Evolutionary conservation across 2,797 vertebrate genomes (phyloP).

Genomic region (Ptychadena robeensis): DNA sequence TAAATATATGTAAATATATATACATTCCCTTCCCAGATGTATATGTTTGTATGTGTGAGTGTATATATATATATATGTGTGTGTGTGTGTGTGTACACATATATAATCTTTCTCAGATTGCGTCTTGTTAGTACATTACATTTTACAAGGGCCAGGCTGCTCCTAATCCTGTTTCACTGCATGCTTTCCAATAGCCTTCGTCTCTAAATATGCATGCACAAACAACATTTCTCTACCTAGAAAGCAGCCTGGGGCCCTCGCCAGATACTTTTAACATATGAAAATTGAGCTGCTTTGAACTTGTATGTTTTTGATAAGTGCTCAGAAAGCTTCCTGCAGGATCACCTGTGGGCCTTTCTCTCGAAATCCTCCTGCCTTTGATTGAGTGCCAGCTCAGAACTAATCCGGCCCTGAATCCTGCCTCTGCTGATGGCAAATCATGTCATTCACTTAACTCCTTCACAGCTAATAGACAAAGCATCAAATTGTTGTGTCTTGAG

Average conservation of each 20-base stretch:
- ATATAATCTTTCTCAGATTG: slow-evolving; percentile 20
- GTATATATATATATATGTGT: neutral
- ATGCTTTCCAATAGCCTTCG: slow-evolving; percentile 72
- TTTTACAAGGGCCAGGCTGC: slow-evolving; percentile 44
- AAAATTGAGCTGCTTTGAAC: slow-evolving; percentile 99
- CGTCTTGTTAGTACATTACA: slow-evolving; percentile 49
- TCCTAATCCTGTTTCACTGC: slow-evolving; percentile 70
- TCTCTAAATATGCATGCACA: slow-evolving; percentile 85
- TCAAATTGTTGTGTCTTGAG: neutral
- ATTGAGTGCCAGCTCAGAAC: slow-evolving; percentile 97
- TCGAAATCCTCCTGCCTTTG: slow-evolving; percentile 98
- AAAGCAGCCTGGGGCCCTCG: slow-evolving; percentile 87
- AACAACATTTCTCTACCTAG: slow-evolving; percentile 88
- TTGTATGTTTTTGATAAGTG: slow-evolving; percentile 98
- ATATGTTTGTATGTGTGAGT: neutral
- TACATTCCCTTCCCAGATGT: neutral
- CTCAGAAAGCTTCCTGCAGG: slow-evolving; percentile 98
- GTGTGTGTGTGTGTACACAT: neutral
- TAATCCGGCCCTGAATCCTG: slow-evolving; percentile 83
- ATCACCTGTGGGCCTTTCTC: slow-evolving; percentile 98
- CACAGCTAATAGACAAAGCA: neutral
- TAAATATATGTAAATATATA: too few species aligned
- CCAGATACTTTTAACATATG: slow-evolving; percentile 94
- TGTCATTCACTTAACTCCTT: slow-evolving; percentile 59
- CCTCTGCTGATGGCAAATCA: slow-evolving; percentile 73